These are phyloP conservation scores for Oncorhynchus nerka DNA, from an alignment of 2,113 vertebrate genomes.

Conservation along the genomic window DNA sequence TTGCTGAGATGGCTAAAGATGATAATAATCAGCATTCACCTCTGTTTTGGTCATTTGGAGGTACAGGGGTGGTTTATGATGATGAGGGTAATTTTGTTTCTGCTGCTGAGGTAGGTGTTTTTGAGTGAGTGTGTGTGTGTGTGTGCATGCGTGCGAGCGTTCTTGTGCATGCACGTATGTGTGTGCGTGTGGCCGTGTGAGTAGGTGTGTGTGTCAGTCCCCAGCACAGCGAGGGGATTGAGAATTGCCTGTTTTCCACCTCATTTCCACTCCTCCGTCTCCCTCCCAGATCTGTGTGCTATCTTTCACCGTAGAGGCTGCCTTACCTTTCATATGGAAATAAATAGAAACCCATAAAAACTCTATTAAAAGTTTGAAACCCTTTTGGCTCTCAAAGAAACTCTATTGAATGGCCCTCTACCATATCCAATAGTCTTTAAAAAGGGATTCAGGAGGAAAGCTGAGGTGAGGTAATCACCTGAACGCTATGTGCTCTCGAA, in stretches of 20 bases:
- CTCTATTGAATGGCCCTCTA: slow-evolving; percentile 19
- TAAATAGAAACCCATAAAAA: slow-evolving; percentile 32
- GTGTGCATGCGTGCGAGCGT: slow-evolving; percentile 2
- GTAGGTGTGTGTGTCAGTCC: background rate
- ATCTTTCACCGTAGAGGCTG: slow-evolving; percentile 31
- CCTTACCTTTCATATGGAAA: slow-evolving; percentile 26
- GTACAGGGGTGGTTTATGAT: slow-evolving; percentile 10
- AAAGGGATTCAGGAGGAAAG: background rate
- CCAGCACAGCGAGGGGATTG: background rate
- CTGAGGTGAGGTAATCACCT: background rate
- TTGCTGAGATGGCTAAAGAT: slow-evolving; percentile 17
- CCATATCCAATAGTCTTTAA: slow-evolving; percentile 10
- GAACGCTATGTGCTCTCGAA: no score
- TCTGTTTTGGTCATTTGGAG: slow-evolving; percentile 34
- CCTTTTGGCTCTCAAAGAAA: slow-evolving; percentile 12
- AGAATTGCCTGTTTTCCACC: slow-evolving; percentile 43
- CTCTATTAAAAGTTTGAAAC: slow-evolving; percentile 20
- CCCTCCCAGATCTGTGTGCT: slow-evolving; percentile 15
- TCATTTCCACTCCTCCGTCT: slow-evolving; percentile 49
- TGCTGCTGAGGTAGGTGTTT: slow-evolving; percentile 15
- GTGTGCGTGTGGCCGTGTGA: slow-evolving; percentile 8
- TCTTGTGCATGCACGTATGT: background rate
- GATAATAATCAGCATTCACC: slow-evolving; percentile 25
- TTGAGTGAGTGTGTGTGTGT: slow-evolving; percentile 6
- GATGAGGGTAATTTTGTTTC: slow-evolving; percentile 1